These are phyloP conservation scores for Centropus unirufus DNA, from an alignment of 2,113 vertebrate genomes.

Conservation along the genomic window DNA sequence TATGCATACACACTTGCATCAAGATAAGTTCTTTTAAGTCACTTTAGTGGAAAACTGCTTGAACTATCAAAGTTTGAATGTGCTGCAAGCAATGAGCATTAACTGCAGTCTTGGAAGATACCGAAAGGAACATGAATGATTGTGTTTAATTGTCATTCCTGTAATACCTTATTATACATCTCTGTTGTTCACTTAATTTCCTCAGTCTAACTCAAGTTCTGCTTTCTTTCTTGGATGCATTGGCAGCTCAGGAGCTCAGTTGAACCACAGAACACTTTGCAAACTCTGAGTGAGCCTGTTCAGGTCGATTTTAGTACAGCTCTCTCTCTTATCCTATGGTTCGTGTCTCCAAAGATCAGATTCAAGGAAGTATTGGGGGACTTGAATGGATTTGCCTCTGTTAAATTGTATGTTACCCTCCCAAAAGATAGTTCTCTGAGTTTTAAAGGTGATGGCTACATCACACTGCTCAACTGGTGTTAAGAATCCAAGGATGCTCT, in stretches of 20 bases:
- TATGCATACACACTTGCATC: background rate
- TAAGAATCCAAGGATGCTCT: background rate
- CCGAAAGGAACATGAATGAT: background rate
- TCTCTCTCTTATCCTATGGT: background rate
- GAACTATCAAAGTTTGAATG: background rate
- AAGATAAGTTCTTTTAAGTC: background rate
- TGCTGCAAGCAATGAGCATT: background rate
- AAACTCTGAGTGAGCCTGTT: background rate
- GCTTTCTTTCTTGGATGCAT: background rate
- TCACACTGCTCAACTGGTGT: background rate
- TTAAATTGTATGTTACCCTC: background rate
- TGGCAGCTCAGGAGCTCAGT: background rate
- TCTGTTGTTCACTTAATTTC: background rate
- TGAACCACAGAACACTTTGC: background rate
- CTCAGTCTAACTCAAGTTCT: background rate
- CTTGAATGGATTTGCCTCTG: background rate
- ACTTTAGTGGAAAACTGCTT: background rate
- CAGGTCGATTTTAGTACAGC: background rate
- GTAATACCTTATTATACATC: background rate
- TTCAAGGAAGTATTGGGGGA: background rate
- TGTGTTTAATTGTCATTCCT: slow-evolving; percentile 5
- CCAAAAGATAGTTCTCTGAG: background rate
- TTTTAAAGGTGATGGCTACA: background rate
- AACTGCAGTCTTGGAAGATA: background rate
- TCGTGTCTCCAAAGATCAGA: background rate